Evolutionary conservation across 2,797 vertebrate species (phyloP).

Genomic region (Centropyge bicolor): DNA sequence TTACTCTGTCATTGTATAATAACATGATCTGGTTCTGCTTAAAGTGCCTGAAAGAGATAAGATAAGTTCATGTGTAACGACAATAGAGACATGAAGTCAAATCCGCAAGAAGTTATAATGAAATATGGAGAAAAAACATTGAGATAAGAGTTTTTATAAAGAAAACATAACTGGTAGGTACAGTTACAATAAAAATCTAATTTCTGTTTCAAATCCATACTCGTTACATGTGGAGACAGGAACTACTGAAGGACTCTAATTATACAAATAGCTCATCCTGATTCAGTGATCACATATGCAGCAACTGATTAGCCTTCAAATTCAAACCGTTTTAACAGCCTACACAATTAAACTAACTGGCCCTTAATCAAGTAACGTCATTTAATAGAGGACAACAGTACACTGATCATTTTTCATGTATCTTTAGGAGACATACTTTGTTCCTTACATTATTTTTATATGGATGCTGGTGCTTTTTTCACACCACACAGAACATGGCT

Average conservation of each 20-base stretch:
- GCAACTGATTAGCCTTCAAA: not conserved
- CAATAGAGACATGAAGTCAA: not conserved
- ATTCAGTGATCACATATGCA: not conserved
- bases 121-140: not conserved
- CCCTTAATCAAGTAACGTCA: not conserved
- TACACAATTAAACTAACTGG: not conserved
- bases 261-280: not conserved
- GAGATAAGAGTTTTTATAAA: not conserved
- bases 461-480: not conserved
- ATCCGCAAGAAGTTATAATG: not conserved
- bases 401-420: not conserved
- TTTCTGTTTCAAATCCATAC: not conserved
- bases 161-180: not conserved
- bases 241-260: not conserved
- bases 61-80: not conserved
- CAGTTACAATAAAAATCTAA: not conserved
- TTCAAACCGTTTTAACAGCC: not conserved
- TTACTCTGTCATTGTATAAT: constrained; percentile 10
- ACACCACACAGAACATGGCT: not conserved
- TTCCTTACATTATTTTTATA: not conserved
- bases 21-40: constrained; percentile 34
- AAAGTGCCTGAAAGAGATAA: constrained; percentile 37
- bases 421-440: constrained; percentile 9
- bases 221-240: not conserved
- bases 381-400: not conserved